These are phyloP conservation scores for Bombus sylvicola DNA, from an alignment of 1,140 invertebrate genomes.

Conservation along the genomic window DNA sequence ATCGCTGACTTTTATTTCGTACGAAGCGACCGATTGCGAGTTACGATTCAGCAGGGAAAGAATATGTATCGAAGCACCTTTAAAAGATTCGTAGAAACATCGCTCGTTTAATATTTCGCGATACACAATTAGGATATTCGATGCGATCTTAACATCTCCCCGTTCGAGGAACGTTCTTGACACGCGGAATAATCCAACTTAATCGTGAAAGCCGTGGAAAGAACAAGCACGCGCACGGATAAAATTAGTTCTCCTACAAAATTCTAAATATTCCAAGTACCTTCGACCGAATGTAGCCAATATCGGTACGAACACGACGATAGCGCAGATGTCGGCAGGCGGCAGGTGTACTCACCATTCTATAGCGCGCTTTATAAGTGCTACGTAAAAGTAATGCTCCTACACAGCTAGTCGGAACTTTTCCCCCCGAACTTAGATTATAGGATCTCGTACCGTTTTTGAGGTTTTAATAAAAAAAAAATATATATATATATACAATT, in stretches of 20 bases:
- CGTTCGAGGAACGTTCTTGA: background rate
- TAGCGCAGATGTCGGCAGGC: slow-evolving; percentile 45
- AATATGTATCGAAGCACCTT: too few relatives aligned
- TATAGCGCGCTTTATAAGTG: slow-evolving; percentile 32
- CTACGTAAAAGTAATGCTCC: slow-evolving; percentile 20
- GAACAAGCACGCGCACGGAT: slow-evolving; percentile 4
- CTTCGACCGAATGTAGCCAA: slow-evolving; percentile 32
- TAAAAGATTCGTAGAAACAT: background rate
- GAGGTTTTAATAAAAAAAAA: background rate
- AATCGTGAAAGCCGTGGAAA: background rate
- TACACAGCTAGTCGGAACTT: slow-evolving; percentile 4
- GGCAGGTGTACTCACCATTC: slow-evolving; percentile 29
- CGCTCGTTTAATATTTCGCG: background rate
- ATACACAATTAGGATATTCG: background rate
- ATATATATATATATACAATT: background rate
- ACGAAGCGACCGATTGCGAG: background rate
- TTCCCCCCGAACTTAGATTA: background rate
- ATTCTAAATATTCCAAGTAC: slow-evolving; percentile 48
- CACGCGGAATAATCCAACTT: background rate
- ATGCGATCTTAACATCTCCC: background rate
- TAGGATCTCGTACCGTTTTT: too few relatives aligned
- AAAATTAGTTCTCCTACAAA: slow-evolving; percentile 38
- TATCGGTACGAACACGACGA: slow-evolving; percentile 36
- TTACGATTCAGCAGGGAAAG: too few relatives aligned
- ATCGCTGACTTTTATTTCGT: background rate